Percentiles rank a stretch among this genome's conserved stretches.
These are phyloP conservation scores for Butorides virescens DNA, from an alignment of 2,113 vertebrate species.

Conservation along the genomic window DNA sequence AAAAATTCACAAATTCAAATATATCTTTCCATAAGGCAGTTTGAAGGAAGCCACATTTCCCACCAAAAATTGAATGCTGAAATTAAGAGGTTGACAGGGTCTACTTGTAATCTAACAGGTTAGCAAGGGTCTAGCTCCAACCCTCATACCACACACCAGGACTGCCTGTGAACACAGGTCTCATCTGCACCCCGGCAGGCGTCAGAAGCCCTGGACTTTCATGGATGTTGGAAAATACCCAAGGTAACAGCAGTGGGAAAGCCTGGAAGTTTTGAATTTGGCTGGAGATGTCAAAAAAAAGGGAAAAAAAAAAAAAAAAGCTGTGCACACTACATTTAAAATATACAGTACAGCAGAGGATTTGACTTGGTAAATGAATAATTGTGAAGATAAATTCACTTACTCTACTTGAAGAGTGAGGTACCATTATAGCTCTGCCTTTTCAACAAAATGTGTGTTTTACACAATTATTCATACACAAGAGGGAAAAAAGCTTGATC, in stretches of 20 bases:
- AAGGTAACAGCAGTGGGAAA: not conserved
- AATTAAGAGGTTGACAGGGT: not conserved
- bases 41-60: not conserved
- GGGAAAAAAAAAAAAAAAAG: not conserved
- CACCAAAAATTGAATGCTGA: not conserved
- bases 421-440: not conserved
- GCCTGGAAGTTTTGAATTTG: not conserved
- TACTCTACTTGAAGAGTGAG: not conserved
- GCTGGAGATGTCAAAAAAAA: not conserved
- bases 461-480: not conserved
- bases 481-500: not conserved
- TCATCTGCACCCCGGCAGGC: accelerated
- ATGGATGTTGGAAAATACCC: not conserved
- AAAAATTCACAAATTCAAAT: not conserved
- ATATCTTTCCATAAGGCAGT: not conserved
- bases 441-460: not conserved
- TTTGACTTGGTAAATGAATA: not conserved
- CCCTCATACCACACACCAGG: not conserved
- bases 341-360: not conserved
- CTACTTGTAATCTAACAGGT: not conserved
- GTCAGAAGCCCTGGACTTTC: not conserved
- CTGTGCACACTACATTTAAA: not conserved
- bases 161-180: not conserved
- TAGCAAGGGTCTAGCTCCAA: not conserved
- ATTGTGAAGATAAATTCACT: not conserved